Base-by-base conservation (phyloP, 2,797 vertebrate species). In the Semaprochilodus insignis region DNA sequence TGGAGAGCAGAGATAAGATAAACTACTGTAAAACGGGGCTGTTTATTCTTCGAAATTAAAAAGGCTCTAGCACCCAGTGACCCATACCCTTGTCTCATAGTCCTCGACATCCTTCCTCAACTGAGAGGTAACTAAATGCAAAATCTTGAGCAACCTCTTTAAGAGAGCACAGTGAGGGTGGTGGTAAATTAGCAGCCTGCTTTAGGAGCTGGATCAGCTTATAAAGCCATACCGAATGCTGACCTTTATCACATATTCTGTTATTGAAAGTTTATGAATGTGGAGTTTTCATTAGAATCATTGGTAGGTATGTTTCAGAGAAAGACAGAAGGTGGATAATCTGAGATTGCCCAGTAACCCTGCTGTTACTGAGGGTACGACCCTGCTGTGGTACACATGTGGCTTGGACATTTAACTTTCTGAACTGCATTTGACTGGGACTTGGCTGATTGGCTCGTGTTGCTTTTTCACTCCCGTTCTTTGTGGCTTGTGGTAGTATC, bases 1-100 rank as follows among this genome's bases (percentile, higher is more conserved):
- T 59, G 52, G 77, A 63, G 25, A 19, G 81, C 6, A 8, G 17
- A 82, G 90, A 91, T 91, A 90, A 91, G 90, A 91, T 90, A 89
- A 88, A 76, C 57, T 44, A 76, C 69, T 67, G 74, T 87, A 87
- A 87, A 87, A 36, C 44, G 80, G 75, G 71, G 70, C 34, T 67
- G 63, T 81, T 81, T 85, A 80, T 62, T 73, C 83, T 82, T 85
- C 80, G 55, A 81, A 83, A 85, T 87, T 67, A 80, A 23, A 75
- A 76, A 85, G 73, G 75, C 66, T 44, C 11, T 51, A 36, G 74
- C 67, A 67, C 67, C 25, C 63, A 14, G 21, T 81, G 77, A 85
- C 77, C 77, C 79, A n/a, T 80, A 75, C 67, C 17, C 59, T 78
- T 77, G 60, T 36, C 60, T 67, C 63, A 48, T 34, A 67, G n/a